Base-by-base conservation (phyloP, 2,888 invertebrate species). In the Scrobipalpa costella region DNA sequence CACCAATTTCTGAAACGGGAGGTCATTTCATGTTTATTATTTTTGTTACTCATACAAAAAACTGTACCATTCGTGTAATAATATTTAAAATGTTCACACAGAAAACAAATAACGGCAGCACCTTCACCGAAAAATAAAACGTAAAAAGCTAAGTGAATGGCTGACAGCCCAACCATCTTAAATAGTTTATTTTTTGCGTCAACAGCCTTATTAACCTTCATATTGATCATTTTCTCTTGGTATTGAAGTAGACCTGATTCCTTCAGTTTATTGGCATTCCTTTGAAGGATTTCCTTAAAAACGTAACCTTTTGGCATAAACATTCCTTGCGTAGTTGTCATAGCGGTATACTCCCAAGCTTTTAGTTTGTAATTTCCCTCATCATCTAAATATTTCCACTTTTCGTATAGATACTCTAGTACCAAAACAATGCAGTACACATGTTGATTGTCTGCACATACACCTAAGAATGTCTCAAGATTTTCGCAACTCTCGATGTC, bases 371-470 rank as follows among this genome's bases (percentile, higher is more conserved):
- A 7, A 44, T 44, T 11, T 13, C 44, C 59, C 1, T 59, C 27
- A 3, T 44, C 44, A 27, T 59, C 59, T 2, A 59, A 9, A 40
- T 47, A 59, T 9, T 27, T 40, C 59, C 40, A 40, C 17, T 40
- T 15, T 8, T 47, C 13, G 9, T 19, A 40, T 8, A 59, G 0
- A 17, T 60, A 60, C 6, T n/a, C 34, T 7, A 34, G 15, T 15
- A 7, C 15, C 1, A 60, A 47, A 34, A 9, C 27, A 33, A 60
- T 6, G 33, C 40, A 49, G 49, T 15, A 60, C n/a, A 60, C 15
- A 6, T 34, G 9, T 11, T 13, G 47, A 1, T 33, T 34, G 5
- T 49, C 33, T 15, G 60, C 47, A 33, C 49, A 49, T 13, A 40
- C 19, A 34, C 49, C 17, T 7, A 60, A 6, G n/a, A 44, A 21